A percentile compares a stretch with the other conserved stretches of the same genome.
These are phyloP conservation scores for Ligdia adustata DNA, from an alignment of 2,888 invertebrate species.

Conservation along the genomic window DNA sequence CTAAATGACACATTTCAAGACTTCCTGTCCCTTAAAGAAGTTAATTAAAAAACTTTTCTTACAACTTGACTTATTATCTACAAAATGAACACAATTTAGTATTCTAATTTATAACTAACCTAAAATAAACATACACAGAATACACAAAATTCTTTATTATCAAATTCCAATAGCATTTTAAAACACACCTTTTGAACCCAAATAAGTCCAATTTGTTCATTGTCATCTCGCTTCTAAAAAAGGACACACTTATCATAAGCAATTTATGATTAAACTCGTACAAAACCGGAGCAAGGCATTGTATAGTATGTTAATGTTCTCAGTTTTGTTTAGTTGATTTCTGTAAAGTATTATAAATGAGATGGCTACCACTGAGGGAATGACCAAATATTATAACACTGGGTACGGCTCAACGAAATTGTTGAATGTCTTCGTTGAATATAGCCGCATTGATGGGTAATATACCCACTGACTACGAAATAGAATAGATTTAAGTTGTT, in stretches of 20 bases:
- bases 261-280: constrained; percentile 69
- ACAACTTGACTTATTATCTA: too few relatives aligned
- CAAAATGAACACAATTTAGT: too few relatives aligned
- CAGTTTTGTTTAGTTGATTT: constrained; percentile 82
- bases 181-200: constrained; percentile 26
- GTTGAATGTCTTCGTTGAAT: too few relatives aligned
- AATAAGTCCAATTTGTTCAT: constrained; percentile 33
- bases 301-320: constrained; percentile 75
- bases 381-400: constrained; percentile 77
- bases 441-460: too few relatives aligned
- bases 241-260: constrained; percentile 67
- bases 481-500: too few relatives aligned
- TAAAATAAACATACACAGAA: background rate
- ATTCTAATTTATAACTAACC: too few relatives aligned
- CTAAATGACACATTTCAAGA: too few relatives aligned
- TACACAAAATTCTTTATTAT: background rate
- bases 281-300: constrained; percentile 69
- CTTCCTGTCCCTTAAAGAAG: too few relatives aligned
- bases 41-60: too few relatives aligned
- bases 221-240: constrained; percentile 35
- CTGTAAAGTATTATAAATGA: constrained; percentile 83
- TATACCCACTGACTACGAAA: too few relatives aligned
- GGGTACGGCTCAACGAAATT: constrained; percentile 54
- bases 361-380: constrained; percentile 82
- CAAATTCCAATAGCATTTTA: constrained; percentile 1